A percentile compares a stretch with the other conserved stretches of the same genome.
Conservation (phyloP, 2,113 vertebrate species). For the Dasyprocta punctata region DNA sequence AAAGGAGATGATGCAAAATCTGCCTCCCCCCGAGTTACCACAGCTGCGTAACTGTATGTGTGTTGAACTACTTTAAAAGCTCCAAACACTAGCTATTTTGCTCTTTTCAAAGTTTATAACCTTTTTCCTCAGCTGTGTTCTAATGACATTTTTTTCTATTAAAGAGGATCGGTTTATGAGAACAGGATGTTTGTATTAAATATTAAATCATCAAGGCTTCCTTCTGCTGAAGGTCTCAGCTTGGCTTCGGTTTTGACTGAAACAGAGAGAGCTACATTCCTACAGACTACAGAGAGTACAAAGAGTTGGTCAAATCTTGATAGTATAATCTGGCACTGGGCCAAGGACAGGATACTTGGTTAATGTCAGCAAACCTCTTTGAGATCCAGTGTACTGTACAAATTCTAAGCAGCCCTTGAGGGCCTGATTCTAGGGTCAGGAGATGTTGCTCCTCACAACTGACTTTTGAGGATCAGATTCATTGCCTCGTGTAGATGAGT, state of each 20-base stretch:
- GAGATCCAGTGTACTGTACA: conserved; percentile 63
- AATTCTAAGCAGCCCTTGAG: conserved; percentile 53
- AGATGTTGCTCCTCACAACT: background rate
- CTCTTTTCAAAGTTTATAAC: conserved; percentile 81
- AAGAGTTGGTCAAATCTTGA: conserved; percentile 79
- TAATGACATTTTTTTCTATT: conserved; percentile 76
- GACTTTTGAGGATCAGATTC: background rate
- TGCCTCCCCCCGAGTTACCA: conserved; percentile 37
- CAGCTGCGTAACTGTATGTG: background rate
- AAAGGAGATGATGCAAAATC: conserved; percentile 46
- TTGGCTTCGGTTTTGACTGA: conserved; percentile 78
- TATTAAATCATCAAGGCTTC: conserved; percentile 80
- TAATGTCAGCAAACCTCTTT: conserved; percentile 71
- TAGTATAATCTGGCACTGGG: conserved; percentile 43
- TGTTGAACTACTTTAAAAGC: conserved; percentile 75
- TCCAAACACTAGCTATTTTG: conserved; percentile 80
- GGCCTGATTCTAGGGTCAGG: conserved; percentile 42
- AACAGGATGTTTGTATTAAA: conserved; percentile 83
- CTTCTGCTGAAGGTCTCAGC: conserved; percentile 76
- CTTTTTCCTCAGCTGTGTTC: conserved; percentile 73
- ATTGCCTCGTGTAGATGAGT: background rate
- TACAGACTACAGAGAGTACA: conserved; percentile 66
- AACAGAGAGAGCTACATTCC: conserved; percentile 79
- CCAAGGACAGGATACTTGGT: conserved; percentile 77
- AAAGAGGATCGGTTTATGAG: conserved; percentile 76